These are phyloP conservation scores for Gortyna flavago DNA, from an alignment of 2,888 invertebrate species.

Conservation along the genomic window DNA sequence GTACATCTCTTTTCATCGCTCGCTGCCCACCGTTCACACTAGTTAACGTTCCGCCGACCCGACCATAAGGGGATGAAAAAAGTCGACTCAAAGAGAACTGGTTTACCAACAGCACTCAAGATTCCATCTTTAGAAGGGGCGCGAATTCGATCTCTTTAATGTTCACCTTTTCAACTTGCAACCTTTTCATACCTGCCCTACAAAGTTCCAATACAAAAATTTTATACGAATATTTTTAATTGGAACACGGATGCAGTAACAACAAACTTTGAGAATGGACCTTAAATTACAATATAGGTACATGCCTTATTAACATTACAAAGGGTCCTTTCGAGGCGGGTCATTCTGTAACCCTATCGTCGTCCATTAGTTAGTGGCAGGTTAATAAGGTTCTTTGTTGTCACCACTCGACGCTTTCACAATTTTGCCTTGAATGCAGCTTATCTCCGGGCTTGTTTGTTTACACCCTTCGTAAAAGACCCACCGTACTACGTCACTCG, in stretches of 20 bases:
- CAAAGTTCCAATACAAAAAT: conserved; percentile 55
- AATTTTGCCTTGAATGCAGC: conserved; percentile 87
- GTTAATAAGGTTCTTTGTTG: conserved; percentile 88
- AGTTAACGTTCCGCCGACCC: conserved; percentile 75
- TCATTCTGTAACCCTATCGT: conserved; percentile 83
- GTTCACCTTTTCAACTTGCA: conserved; percentile 66
- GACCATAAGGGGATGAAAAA: conserved; percentile 80
- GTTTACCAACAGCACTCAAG: conserved; percentile 76
- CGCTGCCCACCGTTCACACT: conserved; percentile 81
- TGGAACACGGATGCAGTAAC: conserved; percentile 64
- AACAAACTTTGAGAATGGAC: conserved; percentile 66
- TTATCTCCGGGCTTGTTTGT: conserved; percentile 86
- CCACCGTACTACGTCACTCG: conserved; percentile 68
- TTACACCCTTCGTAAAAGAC: conserved; percentile 78
- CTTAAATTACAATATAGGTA: conserved; percentile 76
- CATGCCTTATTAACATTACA: conserved; percentile 78
- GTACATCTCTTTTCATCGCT: conserved; percentile 86
- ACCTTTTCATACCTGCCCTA: conserved; percentile 55
- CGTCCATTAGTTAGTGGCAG: conserved; percentile 86
- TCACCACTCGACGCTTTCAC: conserved; percentile 80
- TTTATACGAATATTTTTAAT: conserved; percentile 62
- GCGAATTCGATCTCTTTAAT: conserved; percentile 81
- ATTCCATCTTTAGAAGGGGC: conserved; percentile 78
- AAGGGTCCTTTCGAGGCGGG: conserved; percentile 74
- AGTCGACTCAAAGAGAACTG: conserved; percentile 78